Base-by-base conservation (phyloP, 2,113 vertebrate genomes). In the Menura novaehollandiae region DNA sequence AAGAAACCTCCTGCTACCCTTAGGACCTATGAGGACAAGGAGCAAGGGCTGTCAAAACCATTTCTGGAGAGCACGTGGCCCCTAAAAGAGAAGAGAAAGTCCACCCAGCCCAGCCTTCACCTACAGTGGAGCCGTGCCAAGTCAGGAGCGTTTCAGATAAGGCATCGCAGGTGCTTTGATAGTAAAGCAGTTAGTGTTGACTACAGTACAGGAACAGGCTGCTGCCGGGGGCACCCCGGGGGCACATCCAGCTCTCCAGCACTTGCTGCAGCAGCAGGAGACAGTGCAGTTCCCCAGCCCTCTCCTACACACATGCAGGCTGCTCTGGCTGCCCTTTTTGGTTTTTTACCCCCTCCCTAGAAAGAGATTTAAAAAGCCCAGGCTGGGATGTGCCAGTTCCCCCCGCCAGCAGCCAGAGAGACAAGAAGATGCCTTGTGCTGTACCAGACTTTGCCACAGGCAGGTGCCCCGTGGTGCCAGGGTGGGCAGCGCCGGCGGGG, bases 81-180 rank as follows among this genome's bases (percentile, higher is more conserved):
- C 69, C 69, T 79, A 7, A 53, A 73, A 68, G 59, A 87, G 64
- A 47, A 73, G 30, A 52, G 35, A 15, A 68, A 78, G 41, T 67
- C 66, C 92, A 79, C 91, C 35, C 19, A 88, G 88, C 68, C 85
- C 96, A 84, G 79, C 76, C 88, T 59, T 64, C 63, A 55, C 85
- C 68, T 41, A 9, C 33, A 51, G 76, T 2, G 14, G 39, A 74
- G 82, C 80, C 3, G 13, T 53, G 81, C 79, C 79, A 41, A 83
- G 77, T 85, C 89, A 86, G 95, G 92, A 89, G 92, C 41, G 9
- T 85, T 96, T 96, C 84, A 73, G 91, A 94, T 97, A 98, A 98
- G 97, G 98, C 98, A 98, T 98, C 97, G 81, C 96, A 97, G 98
- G 98, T 98, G 98, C 98, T 98, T 84, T 43, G 94, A 97, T 59